Base-by-base conservation (phyloP, 37 sponge, comb jelly and placozoan genomes). In the Ephydatia muelleri region DNA sequence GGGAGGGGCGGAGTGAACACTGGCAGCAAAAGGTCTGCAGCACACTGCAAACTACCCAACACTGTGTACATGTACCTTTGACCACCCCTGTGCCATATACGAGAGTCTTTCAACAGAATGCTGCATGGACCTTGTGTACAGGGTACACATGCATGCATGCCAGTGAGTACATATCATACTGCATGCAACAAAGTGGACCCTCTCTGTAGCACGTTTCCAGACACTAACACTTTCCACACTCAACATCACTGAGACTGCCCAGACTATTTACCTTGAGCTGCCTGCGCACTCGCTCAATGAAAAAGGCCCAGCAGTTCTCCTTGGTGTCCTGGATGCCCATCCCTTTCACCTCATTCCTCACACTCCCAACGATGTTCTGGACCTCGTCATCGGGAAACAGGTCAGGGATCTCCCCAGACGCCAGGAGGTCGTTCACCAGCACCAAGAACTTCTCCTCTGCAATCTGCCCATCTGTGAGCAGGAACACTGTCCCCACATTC, bases 361-460 rank as follows among this genome's bases (percentile, higher is more conserved):
- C 77, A 13, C 93, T 92, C 36, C 33, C 70, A 5, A 96, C 88
- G 36, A 98, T 88, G 23, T 69, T 75, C 34, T 94, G 97, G 71
- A 91, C 22, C 38, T 98, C 99, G 84, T 98, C 99, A 38, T 49
- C 77, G 26, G 26, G 28, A 12, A 96, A 96, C 65, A 98, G 84
- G 25, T 87, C 97, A 72, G 99, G 99, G 30, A 98, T 92, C 79
- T 98, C 99, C 12, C 99, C 99, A 66, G 99, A 96, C 8, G 99
- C 97, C 12, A 98, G 80, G 67, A 98, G 80, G 49, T 98, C 99
- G 80, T 98, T 98, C 73, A 98, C 93, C 27, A 98, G 71, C 19
- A 98, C 99, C 29, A 98, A 87, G 75, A 98, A 98, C 72, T 94
- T 92, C 78, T 96, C 95, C 75, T 98, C 99, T 16, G 99, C 97